A percentile compares a stretch with the other conserved stretches of the same genome.
Conservation (phyloP, 2,797 vertebrate species). For the Esox lucius region DNA sequence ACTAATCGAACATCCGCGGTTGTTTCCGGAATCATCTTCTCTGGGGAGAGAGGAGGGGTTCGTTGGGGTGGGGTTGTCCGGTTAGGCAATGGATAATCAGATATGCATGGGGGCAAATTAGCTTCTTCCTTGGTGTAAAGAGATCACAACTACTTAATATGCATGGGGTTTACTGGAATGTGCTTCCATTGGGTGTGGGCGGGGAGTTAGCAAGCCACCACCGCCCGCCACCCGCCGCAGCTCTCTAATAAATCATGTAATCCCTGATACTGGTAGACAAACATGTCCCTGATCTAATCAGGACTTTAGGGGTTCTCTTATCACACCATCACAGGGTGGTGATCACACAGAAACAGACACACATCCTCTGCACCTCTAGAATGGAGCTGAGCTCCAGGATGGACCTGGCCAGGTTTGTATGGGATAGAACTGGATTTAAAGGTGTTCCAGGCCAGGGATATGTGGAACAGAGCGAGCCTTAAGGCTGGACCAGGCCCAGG, state of each 20-base stretch:
- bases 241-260: conserved; percentile 72
- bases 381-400: not conserved
- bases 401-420: not conserved
- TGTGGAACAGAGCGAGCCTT: not conserved
- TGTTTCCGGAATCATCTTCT: conserved; percentile 29
- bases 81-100: conserved; percentile 1
- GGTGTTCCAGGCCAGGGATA: not conserved
- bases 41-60: conserved; percentile 20
- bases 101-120: conserved; percentile 6
- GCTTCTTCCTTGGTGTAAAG: not conserved
- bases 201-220: conserved; percentile 45
- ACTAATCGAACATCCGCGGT: conserved; percentile 42
- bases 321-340: conserved; percentile 64
- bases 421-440: not conserved
- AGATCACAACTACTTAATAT: conserved; percentile 46
- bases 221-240: not conserved
- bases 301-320: conserved; percentile 68
- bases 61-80: not conserved
- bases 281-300: conserved; percentile 75
- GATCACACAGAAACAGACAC: conserved; percentile 55
- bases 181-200: conserved; percentile 33
- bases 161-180: conserved; percentile 58
- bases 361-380: conserved; percentile 4
- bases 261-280: conserved; percentile 76
- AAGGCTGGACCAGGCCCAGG: not conserved